Conservation (phyloP, 2,888 invertebrate genomes). For the Empis stercorea region DNA sequence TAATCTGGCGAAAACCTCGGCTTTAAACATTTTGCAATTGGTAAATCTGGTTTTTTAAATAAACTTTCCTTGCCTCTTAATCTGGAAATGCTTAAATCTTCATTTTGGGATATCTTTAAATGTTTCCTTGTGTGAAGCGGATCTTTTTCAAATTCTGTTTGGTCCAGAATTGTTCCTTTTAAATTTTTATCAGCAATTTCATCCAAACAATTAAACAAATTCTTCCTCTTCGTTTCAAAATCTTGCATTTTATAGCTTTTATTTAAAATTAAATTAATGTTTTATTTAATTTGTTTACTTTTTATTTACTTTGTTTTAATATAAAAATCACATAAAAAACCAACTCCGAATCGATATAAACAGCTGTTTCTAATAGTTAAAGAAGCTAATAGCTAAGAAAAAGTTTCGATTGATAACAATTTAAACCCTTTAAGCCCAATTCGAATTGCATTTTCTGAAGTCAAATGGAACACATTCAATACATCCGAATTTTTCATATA, state of each 20-base stretch:
- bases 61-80: constrained; percentile 53
- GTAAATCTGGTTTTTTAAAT: constrained; percentile 60
- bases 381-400: no score
- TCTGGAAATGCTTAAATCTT: constrained; percentile 18
- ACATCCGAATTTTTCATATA: no score
- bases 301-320: no score
- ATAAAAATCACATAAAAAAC: no score
- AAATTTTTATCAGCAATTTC: constrained; percentile 43
- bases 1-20: constrained; percentile 38
- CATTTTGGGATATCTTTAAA: constrained; percentile 31
- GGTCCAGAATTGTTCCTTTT: constrained; percentile 35
- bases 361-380: no score
- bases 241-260: constrained; percentile 24
- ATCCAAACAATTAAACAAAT: constrained; percentile 54
- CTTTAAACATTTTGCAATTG: constrained; percentile 44
- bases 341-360: no score
- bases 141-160: constrained; percentile 24
- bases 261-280: no score
- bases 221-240: constrained; percentile 50
- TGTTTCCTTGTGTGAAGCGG: constrained; percentile 27
- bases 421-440: no score
- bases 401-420: no score
- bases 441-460: no score
- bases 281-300: no score
- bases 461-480: no score